Evolutionary conservation across 1,140 invertebrate genomes (phyloP).

Genomic region (Diorhabda elongata): DNA sequence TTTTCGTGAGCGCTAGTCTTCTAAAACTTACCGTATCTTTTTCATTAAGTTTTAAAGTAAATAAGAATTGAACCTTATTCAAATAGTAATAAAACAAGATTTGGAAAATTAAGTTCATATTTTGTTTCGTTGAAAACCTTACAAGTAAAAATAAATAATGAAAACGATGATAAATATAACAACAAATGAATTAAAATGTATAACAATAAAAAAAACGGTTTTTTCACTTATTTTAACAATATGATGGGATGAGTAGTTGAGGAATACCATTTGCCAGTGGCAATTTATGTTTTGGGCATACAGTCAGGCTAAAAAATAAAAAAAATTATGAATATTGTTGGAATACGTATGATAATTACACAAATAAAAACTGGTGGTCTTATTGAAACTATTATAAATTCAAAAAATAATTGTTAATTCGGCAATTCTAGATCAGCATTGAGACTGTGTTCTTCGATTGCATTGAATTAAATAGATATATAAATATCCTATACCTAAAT

Average conservation of each 20-base stretch:
- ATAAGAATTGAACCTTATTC: neutral
- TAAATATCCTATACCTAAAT: no score
- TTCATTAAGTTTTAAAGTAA: no score
- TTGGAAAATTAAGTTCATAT: slow-evolving; percentile 7
- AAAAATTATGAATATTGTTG: neutral
- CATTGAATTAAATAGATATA: no score
- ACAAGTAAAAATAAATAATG: slow-evolving; percentile 9
- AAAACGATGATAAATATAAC: neutral
- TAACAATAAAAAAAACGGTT: neutral
- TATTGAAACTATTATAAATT: no score
- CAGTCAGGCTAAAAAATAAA: slow-evolving; percentile 51
- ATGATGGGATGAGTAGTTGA: slow-evolving; percentile 34
- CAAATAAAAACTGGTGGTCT: no score
- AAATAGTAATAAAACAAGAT: slow-evolving; percentile 1
- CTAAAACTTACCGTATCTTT: no score
- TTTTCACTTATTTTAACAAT: slow-evolving; percentile 26
- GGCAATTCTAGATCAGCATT: no score
- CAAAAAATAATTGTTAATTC: no score
- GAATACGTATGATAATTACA: no score
- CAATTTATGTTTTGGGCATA: slow-evolving; percentile 55
- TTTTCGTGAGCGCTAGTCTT: no score
- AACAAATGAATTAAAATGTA: neutral
- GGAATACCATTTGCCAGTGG: slow-evolving; percentile 48
- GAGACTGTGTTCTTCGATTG: no score
- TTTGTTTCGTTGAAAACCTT: slow-evolving; percentile 8